Conservation (phyloP, 2,797 vertebrate genomes). For the Protosalanx chinensis region DNA sequence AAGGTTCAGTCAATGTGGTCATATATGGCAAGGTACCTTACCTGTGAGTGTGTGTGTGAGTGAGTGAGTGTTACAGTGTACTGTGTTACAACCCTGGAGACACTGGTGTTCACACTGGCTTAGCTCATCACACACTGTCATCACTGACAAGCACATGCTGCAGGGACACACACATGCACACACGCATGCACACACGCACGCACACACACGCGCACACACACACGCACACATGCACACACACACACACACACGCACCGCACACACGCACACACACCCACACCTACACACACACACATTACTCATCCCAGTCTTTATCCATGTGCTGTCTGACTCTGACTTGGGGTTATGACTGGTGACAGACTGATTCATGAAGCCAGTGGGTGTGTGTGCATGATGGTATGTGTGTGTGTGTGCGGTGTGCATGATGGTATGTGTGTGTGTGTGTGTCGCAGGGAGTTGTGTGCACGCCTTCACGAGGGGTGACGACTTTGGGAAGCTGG, state of each 20-base stretch:
- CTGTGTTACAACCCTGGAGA: not conserved
- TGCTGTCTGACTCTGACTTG: constrained; percentile 14
- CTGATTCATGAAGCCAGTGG: constrained; percentile 2
- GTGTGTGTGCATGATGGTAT: not conserved
- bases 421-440: not conserved
- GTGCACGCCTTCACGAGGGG: constrained; percentile 92
- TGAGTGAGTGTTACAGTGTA: not conserved
- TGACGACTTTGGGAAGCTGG: constrained; percentile 97
- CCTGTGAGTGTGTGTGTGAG: not conserved
- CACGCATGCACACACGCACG: not conserved
- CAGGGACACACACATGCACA: constrained; percentile 26
- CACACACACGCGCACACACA: not conserved
- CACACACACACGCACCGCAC: not conserved
- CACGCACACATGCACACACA: not conserved
- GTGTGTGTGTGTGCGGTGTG: not conserved
- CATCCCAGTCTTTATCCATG: constrained; percentile 17
- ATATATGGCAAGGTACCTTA: constrained; percentile 90
- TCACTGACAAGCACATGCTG: constrained; percentile 49
- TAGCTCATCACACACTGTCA: constrained; percentile 43
- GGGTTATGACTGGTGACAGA: constrained; percentile 5
- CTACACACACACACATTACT: constrained; percentile 22
- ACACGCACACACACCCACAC: constrained; percentile 6
- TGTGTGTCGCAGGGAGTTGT: constrained; percentile 84
- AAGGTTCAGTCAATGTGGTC: constrained; percentile 97
- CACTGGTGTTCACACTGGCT: constrained; percentile 20